phyloP scores from a whole-genome alignment of 2,113 vertebrate species.

The Ovis aries region DNA sequence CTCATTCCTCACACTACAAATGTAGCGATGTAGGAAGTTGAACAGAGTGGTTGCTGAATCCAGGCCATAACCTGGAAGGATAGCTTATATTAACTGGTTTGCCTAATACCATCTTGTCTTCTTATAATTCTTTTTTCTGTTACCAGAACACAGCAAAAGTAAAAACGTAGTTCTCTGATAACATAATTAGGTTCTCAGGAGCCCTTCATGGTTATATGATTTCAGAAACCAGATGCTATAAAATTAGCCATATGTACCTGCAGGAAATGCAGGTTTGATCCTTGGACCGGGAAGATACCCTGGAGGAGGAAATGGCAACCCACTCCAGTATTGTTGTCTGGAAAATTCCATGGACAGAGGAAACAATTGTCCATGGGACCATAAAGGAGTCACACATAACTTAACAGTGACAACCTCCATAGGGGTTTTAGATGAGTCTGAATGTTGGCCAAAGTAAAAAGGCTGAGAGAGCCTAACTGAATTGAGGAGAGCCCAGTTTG shows the following conservation, averaged over 20 bases:
- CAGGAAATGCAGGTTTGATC: neutral
- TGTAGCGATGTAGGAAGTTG: neutral
- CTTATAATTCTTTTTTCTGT: neutral
- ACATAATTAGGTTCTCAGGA: neutral
- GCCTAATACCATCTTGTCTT: neutral
- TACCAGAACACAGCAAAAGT: neutral
- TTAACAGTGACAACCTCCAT: neutral
- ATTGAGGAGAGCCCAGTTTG: neutral
- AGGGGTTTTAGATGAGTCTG: neutral
- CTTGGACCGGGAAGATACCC: neutral
- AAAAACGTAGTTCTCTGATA: neutral
- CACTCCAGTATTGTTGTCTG: neutral
- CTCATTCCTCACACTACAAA: neutral
- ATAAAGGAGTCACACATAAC: neutral
- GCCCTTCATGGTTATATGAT: neutral
- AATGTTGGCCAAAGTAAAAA: neutral
- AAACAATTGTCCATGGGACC: neutral
- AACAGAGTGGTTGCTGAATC: neutral
- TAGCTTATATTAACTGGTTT: neutral
- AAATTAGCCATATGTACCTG: neutral
- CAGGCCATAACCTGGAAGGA: neutral
- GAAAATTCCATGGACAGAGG: neutral
- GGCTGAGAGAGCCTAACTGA: neutral
- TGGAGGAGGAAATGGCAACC: neutral
- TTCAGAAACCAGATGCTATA: neutral